These are phyloP conservation scores for Cephus runcator DNA, from an alignment of 2,888 invertebrate genomes.

Conservation along the genomic window DNA sequence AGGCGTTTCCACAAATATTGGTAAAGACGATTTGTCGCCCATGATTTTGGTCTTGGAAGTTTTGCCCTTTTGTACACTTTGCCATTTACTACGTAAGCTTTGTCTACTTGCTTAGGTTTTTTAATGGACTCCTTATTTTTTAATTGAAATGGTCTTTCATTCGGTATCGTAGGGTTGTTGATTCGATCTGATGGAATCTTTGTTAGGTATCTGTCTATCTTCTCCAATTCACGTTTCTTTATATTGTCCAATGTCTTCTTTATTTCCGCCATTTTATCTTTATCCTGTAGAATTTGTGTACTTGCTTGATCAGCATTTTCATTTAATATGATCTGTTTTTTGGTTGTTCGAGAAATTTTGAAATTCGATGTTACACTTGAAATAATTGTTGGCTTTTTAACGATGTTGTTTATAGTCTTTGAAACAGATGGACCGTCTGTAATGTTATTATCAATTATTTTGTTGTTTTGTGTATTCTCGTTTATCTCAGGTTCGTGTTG, in stretches of 20 bases:
- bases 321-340: neutral
- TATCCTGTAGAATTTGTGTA: neutral
- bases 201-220: constrained; percentile 8
- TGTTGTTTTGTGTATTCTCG: neutral
- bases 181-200: neutral
- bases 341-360: neutral
- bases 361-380: neutral
- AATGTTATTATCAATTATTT: neutral
- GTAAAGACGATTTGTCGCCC: constrained; percentile 55
- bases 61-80: constrained; percentile 48
- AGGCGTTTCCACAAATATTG: constrained; percentile 47
- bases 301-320: neutral
- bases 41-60: constrained; percentile 46
- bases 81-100: constrained; percentile 53
- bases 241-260: constrained; percentile 7
- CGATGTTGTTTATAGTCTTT: neutral
- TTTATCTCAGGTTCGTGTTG: neutral
- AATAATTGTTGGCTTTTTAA: neutral
- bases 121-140: neutral
- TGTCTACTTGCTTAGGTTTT: constrained; percentile 28
- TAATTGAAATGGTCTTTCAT: neutral
- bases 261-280: neutral
- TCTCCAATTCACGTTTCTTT: constrained; percentile 8
- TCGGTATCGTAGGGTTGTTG: neutral
- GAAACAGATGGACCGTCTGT: neutral